phyloP scores from a whole-genome alignment of 2,888 invertebrate genomes.

The Neoaliturus tenellus region DNA sequence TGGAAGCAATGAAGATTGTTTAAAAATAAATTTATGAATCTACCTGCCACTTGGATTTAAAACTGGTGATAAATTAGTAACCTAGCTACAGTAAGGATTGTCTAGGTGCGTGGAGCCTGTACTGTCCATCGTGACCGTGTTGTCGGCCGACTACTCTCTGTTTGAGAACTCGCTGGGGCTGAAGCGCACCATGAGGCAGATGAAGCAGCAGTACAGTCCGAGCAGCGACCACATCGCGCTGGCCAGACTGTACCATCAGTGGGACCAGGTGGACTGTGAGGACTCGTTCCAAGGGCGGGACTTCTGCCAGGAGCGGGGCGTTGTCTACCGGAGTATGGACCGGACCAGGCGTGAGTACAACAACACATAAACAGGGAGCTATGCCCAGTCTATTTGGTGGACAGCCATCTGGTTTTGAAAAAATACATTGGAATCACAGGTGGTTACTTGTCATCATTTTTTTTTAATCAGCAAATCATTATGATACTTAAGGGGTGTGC shows the following conservation, averaged over 20 bases:
- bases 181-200: constrained; percentile 72
- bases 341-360: constrained; percentile 73
- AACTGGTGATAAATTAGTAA: too few species aligned
- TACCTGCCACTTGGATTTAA: not conserved
- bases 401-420: too few species aligned
- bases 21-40: not conserved
- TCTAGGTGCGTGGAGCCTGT: constrained; percentile 75
- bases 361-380: too few species aligned
- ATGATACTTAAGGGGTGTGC: too few species aligned
- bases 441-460: too few species aligned
- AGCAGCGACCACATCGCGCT: constrained; percentile 80
- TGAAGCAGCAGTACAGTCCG: constrained; percentile 74
- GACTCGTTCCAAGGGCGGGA: constrained; percentile 68
- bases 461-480: too few species aligned
- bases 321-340: constrained; percentile 73
- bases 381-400: too few species aligned
- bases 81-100: too few species aligned
- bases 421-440: too few species aligned
- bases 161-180: constrained; percentile 74
- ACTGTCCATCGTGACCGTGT: constrained; percentile 73
- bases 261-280: constrained; percentile 70
- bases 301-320: constrained; percentile 69
- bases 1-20: too few species aligned
- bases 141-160: constrained; percentile 75
- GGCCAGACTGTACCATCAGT: constrained; percentile 76